Evolutionary conservation across 1,140 invertebrate genomes (phyloP).

Genomic region (Philopotamus ludificatus): DNA sequence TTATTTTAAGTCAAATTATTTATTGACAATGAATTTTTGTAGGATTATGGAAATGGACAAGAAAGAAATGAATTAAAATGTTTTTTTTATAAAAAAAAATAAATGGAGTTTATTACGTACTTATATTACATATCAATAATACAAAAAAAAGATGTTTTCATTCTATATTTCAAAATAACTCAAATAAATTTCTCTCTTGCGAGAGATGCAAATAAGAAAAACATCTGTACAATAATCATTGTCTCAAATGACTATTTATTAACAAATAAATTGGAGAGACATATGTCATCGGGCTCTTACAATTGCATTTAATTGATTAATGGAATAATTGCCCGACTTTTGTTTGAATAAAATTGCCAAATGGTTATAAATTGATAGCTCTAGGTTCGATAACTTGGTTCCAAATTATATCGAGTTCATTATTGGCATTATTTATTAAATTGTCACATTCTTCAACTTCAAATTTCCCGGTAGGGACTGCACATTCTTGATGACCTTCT

Average conservation of each 20-base stretch:
- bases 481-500: constrained; percentile 36
- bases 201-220: neutral
- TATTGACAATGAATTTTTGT: constrained; percentile 5
- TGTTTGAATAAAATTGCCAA: constrained; percentile 17
- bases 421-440: neutral
- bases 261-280: neutral
- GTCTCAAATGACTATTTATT: neutral
- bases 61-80: neutral
- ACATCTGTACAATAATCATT: neutral
- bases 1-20: neutral
- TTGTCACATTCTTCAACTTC: constrained; percentile 35
- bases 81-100: constrained; percentile 1
- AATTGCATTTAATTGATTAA: neutral
- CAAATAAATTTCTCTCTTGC: no score
- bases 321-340: constrained; percentile 3
- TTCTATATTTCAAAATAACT: no score
- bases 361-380: no score
- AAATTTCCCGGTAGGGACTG: constrained; percentile 33
- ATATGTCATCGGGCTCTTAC: neutral
- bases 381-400: constrained; percentile 34
- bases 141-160: no score
- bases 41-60: constrained; percentile 5
- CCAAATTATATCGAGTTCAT: constrained; percentile 27
- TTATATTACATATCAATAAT: no score
- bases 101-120: neutral